These are phyloP conservation scores for Agrochola litura DNA, from an alignment of 2,888 invertebrate genomes.

Conservation along the genomic window DNA sequence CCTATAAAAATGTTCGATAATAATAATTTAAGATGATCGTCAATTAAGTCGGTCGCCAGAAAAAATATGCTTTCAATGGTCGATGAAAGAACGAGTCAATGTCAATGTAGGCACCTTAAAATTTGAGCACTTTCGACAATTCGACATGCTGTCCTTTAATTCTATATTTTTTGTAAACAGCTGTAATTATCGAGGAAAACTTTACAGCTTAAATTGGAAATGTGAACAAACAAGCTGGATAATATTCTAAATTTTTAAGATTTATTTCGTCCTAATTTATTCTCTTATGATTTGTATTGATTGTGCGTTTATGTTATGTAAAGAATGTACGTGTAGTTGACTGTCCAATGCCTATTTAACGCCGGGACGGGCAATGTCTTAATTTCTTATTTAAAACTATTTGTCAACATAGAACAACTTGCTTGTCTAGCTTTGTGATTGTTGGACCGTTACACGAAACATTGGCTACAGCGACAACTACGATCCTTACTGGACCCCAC, in stretches of 20 bases:
- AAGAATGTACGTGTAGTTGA: slow-evolving; percentile 9
- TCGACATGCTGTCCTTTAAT: slow-evolving; percentile 27
- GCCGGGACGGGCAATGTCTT: neutral
- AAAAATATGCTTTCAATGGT: neutral
- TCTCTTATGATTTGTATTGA: slow-evolving; percentile 42
- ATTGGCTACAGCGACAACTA: slow-evolving; percentile 36
- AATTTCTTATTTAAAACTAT: slow-evolving; percentile 19
- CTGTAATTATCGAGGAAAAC: slow-evolving; percentile 13
- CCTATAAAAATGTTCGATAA: slow-evolving; percentile 2
- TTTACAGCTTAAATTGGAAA: slow-evolving; percentile 1
- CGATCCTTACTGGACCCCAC: slow-evolving; percentile 56
- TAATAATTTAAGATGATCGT: slow-evolving; percentile 5
- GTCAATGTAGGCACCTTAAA: slow-evolving; percentile 24
- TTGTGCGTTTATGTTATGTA: slow-evolving; percentile 55
- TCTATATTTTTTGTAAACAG: slow-evolving; percentile 10
- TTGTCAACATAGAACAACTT: neutral
- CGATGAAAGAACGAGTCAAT: slow-evolving; percentile 2
- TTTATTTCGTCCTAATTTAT: slow-evolving; percentile 40
- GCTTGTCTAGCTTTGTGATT: slow-evolving; percentile 5
- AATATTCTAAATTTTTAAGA: slow-evolving; percentile 34
- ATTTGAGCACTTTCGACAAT: slow-evolving; percentile 9
- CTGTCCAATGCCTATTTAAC: slow-evolving; percentile 22
- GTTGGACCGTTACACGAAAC: slow-evolving; percentile 20
- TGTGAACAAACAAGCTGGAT: slow-evolving; percentile 15
- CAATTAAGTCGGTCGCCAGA: slow-evolving; percentile 10